Evolutionary conservation across 2,113 vertebrate species (phyloP).

Genomic region (Piprites chloris): DNA sequence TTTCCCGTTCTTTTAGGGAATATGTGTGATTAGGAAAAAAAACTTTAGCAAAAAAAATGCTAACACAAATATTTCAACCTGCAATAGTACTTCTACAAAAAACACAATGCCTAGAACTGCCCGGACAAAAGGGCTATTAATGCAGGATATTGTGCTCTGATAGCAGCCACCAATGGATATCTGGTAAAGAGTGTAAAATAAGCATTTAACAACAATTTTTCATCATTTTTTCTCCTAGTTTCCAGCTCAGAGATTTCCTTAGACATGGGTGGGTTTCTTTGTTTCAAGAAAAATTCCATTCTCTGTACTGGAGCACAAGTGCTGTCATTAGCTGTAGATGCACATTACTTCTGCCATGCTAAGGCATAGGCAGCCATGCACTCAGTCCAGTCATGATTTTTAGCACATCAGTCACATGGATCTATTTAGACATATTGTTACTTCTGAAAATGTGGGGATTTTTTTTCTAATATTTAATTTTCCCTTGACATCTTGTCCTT

Average conservation of each 20-base stretch:
- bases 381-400: neutral
- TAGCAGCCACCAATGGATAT: neutral
- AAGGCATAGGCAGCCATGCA: neutral
- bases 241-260: neutral
- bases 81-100: neutral
- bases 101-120: neutral
- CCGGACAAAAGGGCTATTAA: neutral
- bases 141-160: neutral
- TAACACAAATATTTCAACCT: neutral
- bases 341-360: neutral
- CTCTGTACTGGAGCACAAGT: neutral
- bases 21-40: neutral
- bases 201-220: neutral
- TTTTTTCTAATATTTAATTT: neutral
- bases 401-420: neutral
- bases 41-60: neutral
- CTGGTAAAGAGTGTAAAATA: neutral
- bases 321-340: neutral
- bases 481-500: neutral
- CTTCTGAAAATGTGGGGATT: neutral
- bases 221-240: neutral
- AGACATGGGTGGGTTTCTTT: neutral
- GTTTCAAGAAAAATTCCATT: neutral
- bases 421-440: neutral
- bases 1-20: neutral